Base-by-base conservation (phyloP, 2,113 vertebrate genomes). In the Clarias gariepinus region DNA sequence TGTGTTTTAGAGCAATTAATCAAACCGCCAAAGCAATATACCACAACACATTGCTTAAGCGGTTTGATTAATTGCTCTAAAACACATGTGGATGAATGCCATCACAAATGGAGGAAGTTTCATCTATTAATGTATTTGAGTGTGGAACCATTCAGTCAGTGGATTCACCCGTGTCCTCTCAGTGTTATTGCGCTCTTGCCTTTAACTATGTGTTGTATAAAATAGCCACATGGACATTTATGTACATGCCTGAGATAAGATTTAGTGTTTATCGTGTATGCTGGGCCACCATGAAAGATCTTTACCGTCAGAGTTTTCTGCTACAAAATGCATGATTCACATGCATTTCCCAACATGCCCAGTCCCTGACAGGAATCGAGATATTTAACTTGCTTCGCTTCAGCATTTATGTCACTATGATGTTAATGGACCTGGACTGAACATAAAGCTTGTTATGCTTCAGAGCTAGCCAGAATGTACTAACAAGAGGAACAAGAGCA, bases 201-300 rank as follows among this genome's bases (percentile, higher is more conserved):
- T 74, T 52, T 81, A 82, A 76, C 69, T 66, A 73, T 82, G n/a
- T 61, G 33, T 79, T 63, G 66, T 71, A 33, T 76, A 25, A 69
- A 74, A 68, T 53, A 73, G 36, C n/a, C 85, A 82, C 53, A 33
- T 36, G 57, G 69, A 83, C 61, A 58, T 87, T 87, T 82, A 83
- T 87, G 86, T 68, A 78, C 71, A 83, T 78, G 86, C 47, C 71
- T 87, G 58, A 83, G 81, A 83, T 58, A 25, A 78, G 71, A 87
- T 87, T 77, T 87, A 83, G 5, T 68, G 61, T 73, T 30, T 12
- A 30, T 23, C 52, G 12, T 78, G 73, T 68, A 77, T 28, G 81
- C 81, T 41, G 81, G 81, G 58, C 81, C 69, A 68, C 86, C 86
- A 57, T 77, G 86, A 47, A 74, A 66, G 71, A 60, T 36, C 28